These are phyloP conservation scores for Cyprinus carpio DNA, from an alignment of 2,113 vertebrate genomes.

Conservation along the genomic window DNA sequence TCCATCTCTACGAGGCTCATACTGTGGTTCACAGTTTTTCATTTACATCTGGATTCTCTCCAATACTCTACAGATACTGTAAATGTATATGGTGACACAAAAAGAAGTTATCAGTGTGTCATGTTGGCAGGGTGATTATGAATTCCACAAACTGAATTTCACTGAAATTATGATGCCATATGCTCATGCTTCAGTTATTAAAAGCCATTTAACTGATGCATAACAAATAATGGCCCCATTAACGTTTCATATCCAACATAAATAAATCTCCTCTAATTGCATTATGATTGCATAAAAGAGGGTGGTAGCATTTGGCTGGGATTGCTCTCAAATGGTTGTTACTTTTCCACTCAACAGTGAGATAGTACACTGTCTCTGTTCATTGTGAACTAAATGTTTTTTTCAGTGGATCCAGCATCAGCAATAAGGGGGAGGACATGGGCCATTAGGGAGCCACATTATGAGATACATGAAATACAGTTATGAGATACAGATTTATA, in stretches of 20 bases:
- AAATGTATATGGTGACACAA: conserved; percentile 26
- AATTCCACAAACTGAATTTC: conserved; percentile 2
- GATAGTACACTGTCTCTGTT: conserved; percentile 22
- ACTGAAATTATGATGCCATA: conserved; percentile 33
- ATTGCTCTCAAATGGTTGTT: conserved; percentile 11
- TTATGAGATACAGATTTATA: conserved; percentile 20
- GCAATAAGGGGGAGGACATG: conserved; percentile 12
- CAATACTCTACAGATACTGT: conserved; percentile 38
- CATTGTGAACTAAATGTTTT: conserved; percentile 3
- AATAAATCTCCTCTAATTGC: conserved; percentile 35
- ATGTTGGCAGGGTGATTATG: conserved; percentile 30
- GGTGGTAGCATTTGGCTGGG: background rate
- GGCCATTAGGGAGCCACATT: conserved; percentile 27
- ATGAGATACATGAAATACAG: conserved; percentile 8
- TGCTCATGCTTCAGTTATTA: conserved; percentile 28
- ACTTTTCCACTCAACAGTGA: background rate
- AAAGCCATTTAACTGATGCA: background rate
- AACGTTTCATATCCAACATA: conserved; percentile 6
- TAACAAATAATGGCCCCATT: conserved; percentile 20
- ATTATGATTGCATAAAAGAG: background rate
- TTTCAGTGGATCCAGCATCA: conserved; percentile 20
- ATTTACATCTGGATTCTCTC: conserved; percentile 46
- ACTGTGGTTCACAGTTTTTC: conserved; percentile 21
- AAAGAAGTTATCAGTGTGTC: conserved; percentile 39
- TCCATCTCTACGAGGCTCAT: background rate